Evolutionary conservation across 2,113 vertebrate genomes (phyloP).

Genomic region (Dromas ardeola): DNA sequence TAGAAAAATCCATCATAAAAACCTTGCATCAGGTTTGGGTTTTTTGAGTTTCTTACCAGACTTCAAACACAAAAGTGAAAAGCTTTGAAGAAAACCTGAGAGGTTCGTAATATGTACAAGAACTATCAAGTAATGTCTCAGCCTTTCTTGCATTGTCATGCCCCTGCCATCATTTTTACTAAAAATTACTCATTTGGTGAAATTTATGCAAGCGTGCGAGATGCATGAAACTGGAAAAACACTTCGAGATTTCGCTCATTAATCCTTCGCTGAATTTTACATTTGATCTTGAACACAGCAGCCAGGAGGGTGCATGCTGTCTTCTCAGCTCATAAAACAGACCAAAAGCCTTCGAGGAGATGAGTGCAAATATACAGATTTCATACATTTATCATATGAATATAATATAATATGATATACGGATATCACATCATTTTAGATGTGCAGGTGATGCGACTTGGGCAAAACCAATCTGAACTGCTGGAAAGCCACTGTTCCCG

Average conservation of each 20-base stretch:
- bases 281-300: not conserved
- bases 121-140: not conserved
- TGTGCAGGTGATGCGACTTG: not conserved
- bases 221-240: not conserved
- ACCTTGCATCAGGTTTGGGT: not conserved
- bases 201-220: not conserved
- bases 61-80: constrained; percentile 1
- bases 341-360: not conserved
- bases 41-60: not conserved
- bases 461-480: not conserved
- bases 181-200: not conserved
- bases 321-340: not conserved
- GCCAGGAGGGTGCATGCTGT: not conserved
- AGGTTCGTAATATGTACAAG: not conserved
- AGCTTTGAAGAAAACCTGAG: not conserved
- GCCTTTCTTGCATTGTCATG: not conserved
- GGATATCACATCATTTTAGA: not conserved
- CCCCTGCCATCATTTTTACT: not conserved
- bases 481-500: not conserved
- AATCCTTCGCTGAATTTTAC: not conserved
- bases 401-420: not conserved
- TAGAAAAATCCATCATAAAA: not conserved
- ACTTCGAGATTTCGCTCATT: not conserved
- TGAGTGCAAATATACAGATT: not conserved
- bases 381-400: not conserved